Evolutionary conservation across 2,797 vertebrate species (phyloP), one percentile per base, ranked within the genome.

Genomic region (Kryptopterus vitreolus): DNA sequence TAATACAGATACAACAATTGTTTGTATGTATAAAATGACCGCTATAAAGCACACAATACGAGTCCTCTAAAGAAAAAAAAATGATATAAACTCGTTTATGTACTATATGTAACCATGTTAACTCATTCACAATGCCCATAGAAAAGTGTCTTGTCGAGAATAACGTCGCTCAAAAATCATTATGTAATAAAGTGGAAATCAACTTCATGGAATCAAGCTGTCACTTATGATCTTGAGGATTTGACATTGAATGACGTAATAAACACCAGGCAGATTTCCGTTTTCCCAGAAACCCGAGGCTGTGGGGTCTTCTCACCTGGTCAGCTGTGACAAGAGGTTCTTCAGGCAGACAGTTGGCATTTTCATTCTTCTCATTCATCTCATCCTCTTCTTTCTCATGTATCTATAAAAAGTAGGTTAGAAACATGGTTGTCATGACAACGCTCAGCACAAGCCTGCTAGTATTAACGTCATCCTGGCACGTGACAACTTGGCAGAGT

Each of bases 301-400:
- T 8, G 4, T 31, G 16, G 11, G n/a, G 57, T 13, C 1, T 18
- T 82, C 89, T 86, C 87, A 98, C 96, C 95, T 97, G 96, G 82
- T 97, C 96, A 57, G 96, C 96, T n/a, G 96, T 95, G 80, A 98
- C 91, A 5, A 98, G 92, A 65, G 96, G 95, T 68, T 97, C 96
- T 63, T 97, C 96, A 1, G 87, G 95, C 87, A 96, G 92, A 31
- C 94, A 95, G 83, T 93, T 97, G 61, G 94, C 93, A 1, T 94
- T 95, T 85, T 97, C 96, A 31, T 95, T 96, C 90, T 97, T 97
- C 91, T 97, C 96, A 1, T 96, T 97, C 94, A 96, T 95, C 81
- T 97, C 96, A 78, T 96, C 96, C 81, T 97, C 96, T 80, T 96
- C 96, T 88, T 97, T 96, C 91, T 96, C 96, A 6, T 94, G 95